phyloP scores from a whole-genome alignment of 1,140 invertebrate species.

The Scaptomyza montana region DNA sequence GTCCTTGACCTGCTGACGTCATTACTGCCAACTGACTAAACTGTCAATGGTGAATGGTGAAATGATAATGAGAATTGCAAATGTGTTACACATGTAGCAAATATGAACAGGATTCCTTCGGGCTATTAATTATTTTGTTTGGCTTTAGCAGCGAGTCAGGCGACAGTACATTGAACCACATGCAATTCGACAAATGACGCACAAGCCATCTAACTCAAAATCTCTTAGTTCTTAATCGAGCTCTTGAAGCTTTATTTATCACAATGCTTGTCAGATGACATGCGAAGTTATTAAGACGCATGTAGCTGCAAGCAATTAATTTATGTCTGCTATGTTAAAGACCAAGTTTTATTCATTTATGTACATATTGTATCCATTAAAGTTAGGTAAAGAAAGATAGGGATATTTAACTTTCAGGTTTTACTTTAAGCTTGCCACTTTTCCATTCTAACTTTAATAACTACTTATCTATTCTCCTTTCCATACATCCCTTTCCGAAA shows the following conservation, averaged over 20 bases:
- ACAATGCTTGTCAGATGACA: not conserved
- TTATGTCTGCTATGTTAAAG: not conserved
- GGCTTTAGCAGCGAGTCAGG: constrained; percentile 35
- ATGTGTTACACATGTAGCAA: constrained; percentile 26
- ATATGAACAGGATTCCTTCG: not conserved
- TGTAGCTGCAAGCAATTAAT: constrained; percentile 5
- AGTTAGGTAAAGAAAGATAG: too few species aligned
- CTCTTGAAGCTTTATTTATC: not conserved
- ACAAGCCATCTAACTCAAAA: constrained; percentile 38
- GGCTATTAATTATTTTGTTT: constrained; percentile 27
- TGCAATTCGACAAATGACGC: constrained; percentile 55
- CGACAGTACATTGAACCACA: constrained; percentile 48
- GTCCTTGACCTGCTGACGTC: constrained; percentile 46
- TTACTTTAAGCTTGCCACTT: too few species aligned
- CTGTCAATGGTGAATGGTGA: constrained; percentile 4
- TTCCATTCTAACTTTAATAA: not conserved
- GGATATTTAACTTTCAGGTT: too few species aligned
- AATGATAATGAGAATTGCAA: constrained; percentile 42
- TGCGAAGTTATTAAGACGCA: not conserved
- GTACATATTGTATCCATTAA: too few species aligned
- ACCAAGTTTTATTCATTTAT: too few species aligned
- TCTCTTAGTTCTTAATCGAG: constrained; percentile 7
- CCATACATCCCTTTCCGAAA: not conserved
- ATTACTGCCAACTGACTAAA: constrained; percentile 13
- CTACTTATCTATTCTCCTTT: not conserved